phyloP scores from a whole-genome alignment of 2,113 vertebrate species.

The pig (Sus scrofa) region T2T-Sscrofa CM000824.6:147031001-147031500 shows the following conservation, averaged over 20 bases:
- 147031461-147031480: conserved; percentile 45
- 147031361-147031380: not conserved
- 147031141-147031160: not conserved
- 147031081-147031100: not conserved
- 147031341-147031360: conserved; percentile 68
- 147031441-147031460: conserved; percentile 55
- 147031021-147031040: conserved; percentile 10
- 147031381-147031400: not conserved
- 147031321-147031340: conserved; percentile 67
- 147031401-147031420: conserved; percentile 69
- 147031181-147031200: not conserved
- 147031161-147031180: not conserved
- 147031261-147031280: not conserved
- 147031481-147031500: conserved; percentile 31
- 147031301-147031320: conserved; percentile 67
- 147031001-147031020: conserved; percentile 62
- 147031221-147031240: not conserved
- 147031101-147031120: not conserved
- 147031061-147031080: not conserved
- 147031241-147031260: not conserved
- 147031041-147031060: not conserved
- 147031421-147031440: conserved; percentile 64
- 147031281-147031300: not conserved
- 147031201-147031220: not conserved
- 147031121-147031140: not conserved